Percentiles rank a stretch among this genome's conserved stretches.
phyloP scores from a whole-genome alignment of 2,113 vertebrate genomes.

The Raja brachyura region DNA sequence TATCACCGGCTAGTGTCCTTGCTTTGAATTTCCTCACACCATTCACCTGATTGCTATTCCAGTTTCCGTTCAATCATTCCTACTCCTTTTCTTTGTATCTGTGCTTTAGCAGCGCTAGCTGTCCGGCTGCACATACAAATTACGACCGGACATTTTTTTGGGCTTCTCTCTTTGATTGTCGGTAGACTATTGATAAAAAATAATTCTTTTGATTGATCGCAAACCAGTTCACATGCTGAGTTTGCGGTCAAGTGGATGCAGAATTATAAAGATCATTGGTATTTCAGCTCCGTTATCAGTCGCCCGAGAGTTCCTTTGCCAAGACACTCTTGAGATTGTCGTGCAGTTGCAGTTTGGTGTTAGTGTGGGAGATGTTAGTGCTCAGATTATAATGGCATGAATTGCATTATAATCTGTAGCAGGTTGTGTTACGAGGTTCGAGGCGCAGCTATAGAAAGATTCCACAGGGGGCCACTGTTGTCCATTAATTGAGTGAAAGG shows the following conservation, averaged over 20 bases:
- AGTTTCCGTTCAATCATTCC: too few species aligned
- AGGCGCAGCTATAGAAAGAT: not conserved
- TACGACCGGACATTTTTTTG: not conserved
- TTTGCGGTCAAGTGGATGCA: not conserved
- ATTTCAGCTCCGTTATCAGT: not conserved
- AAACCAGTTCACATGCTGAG: not conserved
- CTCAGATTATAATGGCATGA: not conserved
- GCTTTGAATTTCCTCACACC: not conserved
- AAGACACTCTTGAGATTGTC: not conserved
- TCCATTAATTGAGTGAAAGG: not conserved
- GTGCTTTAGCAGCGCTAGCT: not conserved
- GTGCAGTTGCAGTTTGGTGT: not conserved
- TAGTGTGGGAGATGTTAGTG: not conserved
- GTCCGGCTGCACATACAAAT: not conserved
- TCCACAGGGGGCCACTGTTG: slow-evolving; percentile 22
- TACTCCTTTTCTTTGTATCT: not conserved
- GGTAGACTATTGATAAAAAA: not conserved
- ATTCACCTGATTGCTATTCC: not conserved
- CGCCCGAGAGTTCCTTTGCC: not conserved
- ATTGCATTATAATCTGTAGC: too few species aligned
- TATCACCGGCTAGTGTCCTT: not conserved
- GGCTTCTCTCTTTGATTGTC: not conserved
- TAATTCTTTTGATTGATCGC: not conserved
- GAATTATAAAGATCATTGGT: not conserved
- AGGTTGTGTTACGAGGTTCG: not conserved